A percentile compares a stretch with the other conserved stretches of the same genome.
Evolutionary conservation across 2,113 vertebrate genomes (phyloP).

Genomic region (Ochotona princeps): DNA sequence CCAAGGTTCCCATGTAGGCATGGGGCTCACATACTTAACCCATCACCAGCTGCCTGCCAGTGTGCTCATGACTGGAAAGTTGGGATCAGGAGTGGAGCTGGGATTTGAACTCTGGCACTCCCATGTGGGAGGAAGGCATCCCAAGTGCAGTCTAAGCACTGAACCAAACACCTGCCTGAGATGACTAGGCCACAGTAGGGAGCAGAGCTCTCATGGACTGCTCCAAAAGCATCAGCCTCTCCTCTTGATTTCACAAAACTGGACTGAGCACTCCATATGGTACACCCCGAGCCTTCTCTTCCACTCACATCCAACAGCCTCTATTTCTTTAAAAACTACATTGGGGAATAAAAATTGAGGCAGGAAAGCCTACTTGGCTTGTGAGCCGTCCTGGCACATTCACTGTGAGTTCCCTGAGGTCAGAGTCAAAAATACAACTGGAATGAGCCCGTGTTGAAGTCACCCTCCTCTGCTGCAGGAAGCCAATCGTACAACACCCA

Average conservation of each 20-base stretch:
- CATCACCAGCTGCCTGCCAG: no score
- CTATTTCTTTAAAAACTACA: background rate
- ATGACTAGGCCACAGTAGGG: background rate
- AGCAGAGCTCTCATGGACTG: background rate
- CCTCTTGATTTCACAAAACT: background rate
- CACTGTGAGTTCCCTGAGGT: background rate
- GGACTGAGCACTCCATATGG: rapidly evolving
- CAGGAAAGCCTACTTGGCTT: background rate
- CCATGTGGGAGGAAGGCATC: no score
- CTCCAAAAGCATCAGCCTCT: background rate
- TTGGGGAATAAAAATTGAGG: background rate
- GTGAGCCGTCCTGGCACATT: background rate
- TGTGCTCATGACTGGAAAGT: no score
- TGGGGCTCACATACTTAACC: no score
- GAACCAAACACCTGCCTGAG: no score
- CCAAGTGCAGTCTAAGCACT: no score
- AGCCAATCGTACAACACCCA: background rate
- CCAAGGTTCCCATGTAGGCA: no score
- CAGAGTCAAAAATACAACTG: background rate
- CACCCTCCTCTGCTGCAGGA: background rate
- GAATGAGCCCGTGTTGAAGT: background rate
- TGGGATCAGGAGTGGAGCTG: no score
- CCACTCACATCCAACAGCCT: background rate
- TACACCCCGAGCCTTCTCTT: rapidly evolving
- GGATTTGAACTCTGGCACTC: no score